Percentiles rank a stretch among this genome's conserved stretches.
phyloP scores from a whole-genome alignment of 2,888 invertebrate genomes.

The Cabera pusaria region DNA sequence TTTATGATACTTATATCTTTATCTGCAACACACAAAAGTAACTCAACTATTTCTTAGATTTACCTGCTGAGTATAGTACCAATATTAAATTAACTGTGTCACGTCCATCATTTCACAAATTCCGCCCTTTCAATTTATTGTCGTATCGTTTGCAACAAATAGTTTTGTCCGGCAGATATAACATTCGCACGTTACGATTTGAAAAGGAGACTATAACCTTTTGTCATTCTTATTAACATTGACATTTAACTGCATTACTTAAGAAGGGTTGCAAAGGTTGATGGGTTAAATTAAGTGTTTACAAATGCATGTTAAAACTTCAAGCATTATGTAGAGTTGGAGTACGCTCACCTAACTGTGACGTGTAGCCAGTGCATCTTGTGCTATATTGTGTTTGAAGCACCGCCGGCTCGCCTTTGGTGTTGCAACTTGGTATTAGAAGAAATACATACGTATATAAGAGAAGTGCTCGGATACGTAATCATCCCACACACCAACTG shows the following conservation, averaged over 20 bases:
- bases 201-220: slow-evolving; percentile 47
- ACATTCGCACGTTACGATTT: slow-evolving; percentile 27
- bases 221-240: slow-evolving; percentile 66
- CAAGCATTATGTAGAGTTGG: slow-evolving; percentile 24
- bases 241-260: slow-evolving; percentile 66
- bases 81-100: too few relatives aligned
- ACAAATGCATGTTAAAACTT: slow-evolving; percentile 42
- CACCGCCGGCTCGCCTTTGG: slow-evolving; percentile 44
- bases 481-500: slow-evolving; percentile 67
- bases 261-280: slow-evolving; percentile 54
- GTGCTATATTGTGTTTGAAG: slow-evolving; percentile 50
- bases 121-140: slow-evolving; percentile 6
- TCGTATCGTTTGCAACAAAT: slow-evolving; percentile 18
- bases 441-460: slow-evolving; percentile 76
- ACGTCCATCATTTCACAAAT: slow-evolving; percentile 13
- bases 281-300: slow-evolving; percentile 54
- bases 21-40: too few relatives aligned
- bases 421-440: slow-evolving; percentile 74
- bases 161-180: slow-evolving; percentile 11
- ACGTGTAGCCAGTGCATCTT: slow-evolving; percentile 42
- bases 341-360: slow-evolving; percentile 35
- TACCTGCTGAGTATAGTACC: too few relatives aligned
- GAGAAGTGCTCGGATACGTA: slow-evolving; percentile 66
- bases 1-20: background rate
- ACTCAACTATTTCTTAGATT: too few relatives aligned